These are phyloP conservation scores for Betta splendens DNA, from an alignment of 2,797 vertebrate species.

Conservation along the genomic window DNA sequence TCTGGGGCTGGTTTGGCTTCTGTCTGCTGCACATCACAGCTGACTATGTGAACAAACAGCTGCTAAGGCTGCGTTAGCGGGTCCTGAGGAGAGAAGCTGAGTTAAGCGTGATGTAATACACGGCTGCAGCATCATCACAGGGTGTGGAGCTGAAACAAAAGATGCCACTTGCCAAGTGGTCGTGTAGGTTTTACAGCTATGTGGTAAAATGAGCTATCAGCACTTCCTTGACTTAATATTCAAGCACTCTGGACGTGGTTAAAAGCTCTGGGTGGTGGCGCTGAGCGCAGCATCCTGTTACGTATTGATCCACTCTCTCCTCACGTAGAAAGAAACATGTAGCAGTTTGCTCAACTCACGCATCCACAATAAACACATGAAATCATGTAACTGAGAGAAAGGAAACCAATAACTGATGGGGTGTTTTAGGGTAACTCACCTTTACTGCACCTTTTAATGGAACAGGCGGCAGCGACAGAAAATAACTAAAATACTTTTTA, in stretches of 20 bases:
- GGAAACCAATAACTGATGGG: background rate
- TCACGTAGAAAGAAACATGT: background rate
- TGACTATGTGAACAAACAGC: background rate
- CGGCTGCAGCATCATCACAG: constrained; percentile 21
- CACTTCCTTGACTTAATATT: constrained; percentile 37
- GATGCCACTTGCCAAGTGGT: no score
- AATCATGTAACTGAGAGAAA: constrained; percentile 6
- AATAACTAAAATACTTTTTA: constrained; percentile 5
- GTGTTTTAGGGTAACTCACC: constrained; percentile 1
- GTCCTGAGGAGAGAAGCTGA: background rate
- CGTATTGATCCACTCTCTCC: constrained; percentile 53
- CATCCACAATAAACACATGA: background rate
- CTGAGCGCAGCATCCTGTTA: constrained; percentile 46
- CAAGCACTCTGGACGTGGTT: constrained; percentile 46
- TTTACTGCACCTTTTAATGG: no score
- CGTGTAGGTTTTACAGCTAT: background rate
- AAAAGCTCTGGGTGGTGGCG: constrained; percentile 43
- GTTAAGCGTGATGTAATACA: constrained; percentile 7
- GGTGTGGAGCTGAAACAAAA: constrained; percentile 28
- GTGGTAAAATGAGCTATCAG: background rate
- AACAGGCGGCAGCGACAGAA: constrained; percentile 24
- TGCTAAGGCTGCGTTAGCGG: background rate
- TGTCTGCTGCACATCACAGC: constrained; percentile 15
- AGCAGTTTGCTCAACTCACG: background rate
- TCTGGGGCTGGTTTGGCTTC: constrained; percentile 7